These are phyloP conservation scores for Emydocephalus ijimae DNA, from an alignment of 2,113 vertebrate genomes.

Conservation along the genomic window DNA sequence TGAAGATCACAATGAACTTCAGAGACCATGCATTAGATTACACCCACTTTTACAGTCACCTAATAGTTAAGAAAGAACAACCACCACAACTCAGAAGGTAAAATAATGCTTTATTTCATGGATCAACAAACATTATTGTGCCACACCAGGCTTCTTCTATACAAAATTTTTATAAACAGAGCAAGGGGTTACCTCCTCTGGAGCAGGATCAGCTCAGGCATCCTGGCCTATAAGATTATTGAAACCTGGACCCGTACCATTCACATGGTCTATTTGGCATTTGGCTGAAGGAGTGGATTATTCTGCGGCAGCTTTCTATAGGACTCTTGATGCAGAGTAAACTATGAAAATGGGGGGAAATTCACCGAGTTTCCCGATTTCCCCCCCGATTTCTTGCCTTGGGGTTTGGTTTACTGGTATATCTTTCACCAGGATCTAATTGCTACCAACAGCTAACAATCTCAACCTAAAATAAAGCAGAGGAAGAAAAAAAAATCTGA, in stretches of 20 bases:
- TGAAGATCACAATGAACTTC: background rate
- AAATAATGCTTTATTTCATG: constrained; percentile 82
- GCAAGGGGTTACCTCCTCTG: constrained; percentile 50
- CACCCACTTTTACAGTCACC: background rate
- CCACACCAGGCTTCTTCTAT: constrained; percentile 61
- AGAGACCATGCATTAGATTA: background rate
- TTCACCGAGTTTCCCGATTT: constrained; percentile 29
- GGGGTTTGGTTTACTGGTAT: constrained; percentile 51
- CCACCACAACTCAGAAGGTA: constrained; percentile 66
- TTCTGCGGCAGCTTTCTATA: constrained; percentile 41
- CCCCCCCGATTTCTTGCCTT: too few relatives aligned
- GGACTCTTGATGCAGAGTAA: constrained; percentile 36
- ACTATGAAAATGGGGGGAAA: constrained; percentile 30
- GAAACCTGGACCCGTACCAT: constrained; percentile 48
- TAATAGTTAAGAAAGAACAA: constrained; percentile 36
- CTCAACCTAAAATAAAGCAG: constrained; percentile 63
- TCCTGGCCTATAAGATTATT: constrained; percentile 35
- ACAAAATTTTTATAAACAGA: constrained; percentile 61
- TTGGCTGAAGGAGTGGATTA: constrained; percentile 44
- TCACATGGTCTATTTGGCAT: constrained; percentile 51
- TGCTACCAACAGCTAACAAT: constrained; percentile 77
- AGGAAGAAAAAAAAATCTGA: constrained; percentile 63
- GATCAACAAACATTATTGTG: constrained; percentile 72
- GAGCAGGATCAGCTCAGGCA: constrained; percentile 39
- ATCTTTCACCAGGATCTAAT: constrained; percentile 69